Evolutionary conservation across 2,888 invertebrate species (phyloP).

Genomic region (Spilosoma lubricipeda): DNA sequence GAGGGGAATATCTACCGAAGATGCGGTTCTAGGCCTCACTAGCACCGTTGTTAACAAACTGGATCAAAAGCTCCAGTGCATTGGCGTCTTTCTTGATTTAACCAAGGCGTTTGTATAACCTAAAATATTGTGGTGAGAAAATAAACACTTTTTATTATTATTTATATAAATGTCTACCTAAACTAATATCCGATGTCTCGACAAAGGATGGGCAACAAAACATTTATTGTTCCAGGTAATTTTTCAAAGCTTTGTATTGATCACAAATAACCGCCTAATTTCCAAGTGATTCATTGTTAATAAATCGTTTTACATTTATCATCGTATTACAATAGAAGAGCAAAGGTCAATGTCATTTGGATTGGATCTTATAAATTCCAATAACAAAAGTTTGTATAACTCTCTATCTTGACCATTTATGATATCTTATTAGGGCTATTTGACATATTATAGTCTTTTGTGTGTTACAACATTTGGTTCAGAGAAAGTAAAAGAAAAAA

Average conservation of each 20-base stretch:
- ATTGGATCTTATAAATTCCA: neutral
- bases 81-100: too few species aligned
- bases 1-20: too few species aligned
- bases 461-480: too few species aligned
- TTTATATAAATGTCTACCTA: neutral
- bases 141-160: too few species aligned
- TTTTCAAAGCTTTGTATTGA: conserved; percentile 33
- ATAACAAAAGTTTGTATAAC: neutral
- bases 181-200: neutral
- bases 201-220: conserved; percentile 27
- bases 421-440: too few species aligned
- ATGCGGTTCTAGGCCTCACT: too few species aligned
- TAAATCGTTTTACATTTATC: conserved; percentile 46
- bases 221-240: conserved; percentile 29
- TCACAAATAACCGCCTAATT: conserved; percentile 42
- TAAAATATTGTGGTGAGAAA: too few species aligned
- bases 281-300: conserved; percentile 39
- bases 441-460: too few species aligned
- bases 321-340: conserved; percentile 23
- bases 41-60: too few species aligned
- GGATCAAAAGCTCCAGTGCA: too few species aligned
- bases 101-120: too few species aligned
- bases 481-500: too few species aligned
- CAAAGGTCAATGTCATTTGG: conserved; percentile 23
- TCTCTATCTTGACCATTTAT: neutral